Evolutionary conservation across 2,888 invertebrate species (phyloP), one percentile per base, ranked within the genome.

Genomic region (Cataglyphis altisquamis): DNA sequence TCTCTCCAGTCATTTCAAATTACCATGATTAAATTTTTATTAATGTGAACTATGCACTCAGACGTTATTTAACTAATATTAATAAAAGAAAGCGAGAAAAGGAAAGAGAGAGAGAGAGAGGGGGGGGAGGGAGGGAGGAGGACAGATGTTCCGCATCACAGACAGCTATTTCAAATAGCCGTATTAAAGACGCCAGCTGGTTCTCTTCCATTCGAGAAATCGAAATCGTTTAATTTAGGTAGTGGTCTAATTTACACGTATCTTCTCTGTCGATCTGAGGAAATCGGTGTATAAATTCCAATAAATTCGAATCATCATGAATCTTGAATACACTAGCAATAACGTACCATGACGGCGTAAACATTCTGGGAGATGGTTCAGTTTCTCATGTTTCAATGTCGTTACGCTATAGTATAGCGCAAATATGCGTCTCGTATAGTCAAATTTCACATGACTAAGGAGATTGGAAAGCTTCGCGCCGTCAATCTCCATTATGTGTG

Each of bases 341-440:
- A 78, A 72, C 57, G 41, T 39, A 41, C 57, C 45, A 41, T 32
- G 77, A 45, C 45, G 41, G 70, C 48, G 83, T 83, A 82, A 83
- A 88, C 77, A 86, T 52, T 32, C 57, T 60, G 82, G n/a, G 48
- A n/a, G 52, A 68, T 48, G 64, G 67, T 39, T n/a, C 70, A 48
- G 41, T 70, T 57, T 74, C 82, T 87, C 78, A 66, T 83, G 85
- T 83, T 85, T 85, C 85, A 85, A 89, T 87, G 77, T 84, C 64
- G 77, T 66, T 63, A 63, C 29, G 85, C 52, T 75, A 73, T 73
- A 72, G 72, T 41, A 60, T 41, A 73, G 60, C 45, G 78, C 73
- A 36, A n/a, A 45, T 45, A 32, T n/a, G 60, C 66, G 82, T 48
- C 36, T 41, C 78, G 82, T 78, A 52, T n/a, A 66, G 82, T 82